Evolutionary conservation across 2,797 vertebrate species (phyloP), one percentile per base, ranked within the genome.

Genomic region (Sebastes diaconus): DNA sequence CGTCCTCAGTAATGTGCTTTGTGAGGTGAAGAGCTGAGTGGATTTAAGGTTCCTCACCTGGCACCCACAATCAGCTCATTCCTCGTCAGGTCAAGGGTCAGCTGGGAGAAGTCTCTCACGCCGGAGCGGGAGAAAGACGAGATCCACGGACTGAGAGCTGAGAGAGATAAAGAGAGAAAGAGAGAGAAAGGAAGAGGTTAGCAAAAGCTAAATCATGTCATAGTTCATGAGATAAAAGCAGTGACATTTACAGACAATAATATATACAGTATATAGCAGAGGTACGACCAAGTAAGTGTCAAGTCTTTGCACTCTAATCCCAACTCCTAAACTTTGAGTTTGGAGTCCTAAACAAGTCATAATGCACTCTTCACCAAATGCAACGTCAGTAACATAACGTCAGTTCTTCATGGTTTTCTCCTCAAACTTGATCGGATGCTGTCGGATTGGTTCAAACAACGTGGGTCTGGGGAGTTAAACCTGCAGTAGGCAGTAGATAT

Each of bases 21-120:
- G 70, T 3, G 73, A 81, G 81, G 85, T 71, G 68, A 86, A 55
- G 54, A 68, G 76, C 75, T 52, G 73, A 91, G 88, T 90, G 77
- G 85, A 88, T 89, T 83, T 72, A 82, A n/a, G 50, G 68, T 83
- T 78, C 71, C 84, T 97, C 97, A 99, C 98, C 98, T 99, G 93
- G 98, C 98, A 94, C 98, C 98, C 83, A 98, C 97, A 88, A 99
- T 97, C 91, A 99, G 97, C 93, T 99, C 98, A 94, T 99, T 98
- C 94, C 98, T 96, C 82, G 96, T 96, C 90, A 98, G 96, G 94
- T 99, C 98, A 90, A 99, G 96, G 81, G 98, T 97, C 76, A 99
- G 96, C 94, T 99, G 98, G 80, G 98, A 99, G 94, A 96, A 99
- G 93, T 99, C 98, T 70, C 88, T 96, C 79, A 97, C 97, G 68